Conservation (phyloP, 2,113 vertebrate species). For the Cygnus atratus region DNA sequence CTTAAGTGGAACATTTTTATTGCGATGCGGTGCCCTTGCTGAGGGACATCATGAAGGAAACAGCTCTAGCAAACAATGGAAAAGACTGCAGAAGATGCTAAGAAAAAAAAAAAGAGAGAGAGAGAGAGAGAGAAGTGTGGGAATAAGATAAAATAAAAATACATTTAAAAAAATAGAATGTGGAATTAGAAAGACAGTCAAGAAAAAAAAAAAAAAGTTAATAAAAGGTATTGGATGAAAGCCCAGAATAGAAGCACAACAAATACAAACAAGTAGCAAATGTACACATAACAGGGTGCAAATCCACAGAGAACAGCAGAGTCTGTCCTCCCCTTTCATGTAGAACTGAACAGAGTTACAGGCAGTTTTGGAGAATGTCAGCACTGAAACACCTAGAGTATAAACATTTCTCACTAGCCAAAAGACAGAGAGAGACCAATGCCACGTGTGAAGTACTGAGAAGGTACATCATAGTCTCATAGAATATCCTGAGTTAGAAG, state of each 20-base stretch:
- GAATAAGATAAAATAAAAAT: slow-evolving; percentile 34
- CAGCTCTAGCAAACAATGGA: neutral
- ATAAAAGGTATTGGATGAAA: slow-evolving; percentile 50
- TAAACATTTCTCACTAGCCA: neutral
- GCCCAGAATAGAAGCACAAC: slow-evolving; percentile 48
- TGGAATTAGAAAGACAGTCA: slow-evolving; percentile 34
- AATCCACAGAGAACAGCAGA: neutral
- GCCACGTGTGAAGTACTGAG: neutral
- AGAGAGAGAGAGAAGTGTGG: neutral
- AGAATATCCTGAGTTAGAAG: too few species aligned
- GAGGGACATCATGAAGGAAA: neutral
- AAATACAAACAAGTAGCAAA: slow-evolving; percentile 53
- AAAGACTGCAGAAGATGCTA: neutral
- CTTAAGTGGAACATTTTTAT: neutral
- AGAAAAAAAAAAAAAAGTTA: slow-evolving; percentile 47
- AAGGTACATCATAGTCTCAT: neutral
- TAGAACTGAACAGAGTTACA: neutral
- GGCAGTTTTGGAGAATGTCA: neutral
- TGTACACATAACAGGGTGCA: slow-evolving; percentile 29
- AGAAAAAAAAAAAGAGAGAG: neutral
- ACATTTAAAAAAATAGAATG: neutral
- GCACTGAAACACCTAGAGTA: neutral
- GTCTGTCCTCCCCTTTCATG: neutral
- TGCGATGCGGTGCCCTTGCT: neutral
- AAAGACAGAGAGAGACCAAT: neutral